A percentile compares a stretch with the other conserved stretches of the same genome.
phyloP scores from a whole-genome alignment of 1,140 invertebrate genomes.

The Drosophila oshimai region DNA sequence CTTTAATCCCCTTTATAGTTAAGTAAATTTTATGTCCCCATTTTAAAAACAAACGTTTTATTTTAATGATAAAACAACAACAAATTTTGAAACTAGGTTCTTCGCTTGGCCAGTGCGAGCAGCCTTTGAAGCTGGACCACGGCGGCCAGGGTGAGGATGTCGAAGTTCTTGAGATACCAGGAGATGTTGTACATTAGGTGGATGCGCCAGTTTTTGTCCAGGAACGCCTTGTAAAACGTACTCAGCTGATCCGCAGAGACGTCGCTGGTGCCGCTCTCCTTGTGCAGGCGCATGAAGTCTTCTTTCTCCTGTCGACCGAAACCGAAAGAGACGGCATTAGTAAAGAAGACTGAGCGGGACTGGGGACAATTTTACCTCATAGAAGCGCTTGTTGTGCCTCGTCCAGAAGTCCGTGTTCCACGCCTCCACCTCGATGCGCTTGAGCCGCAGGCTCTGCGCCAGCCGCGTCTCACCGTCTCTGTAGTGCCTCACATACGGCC shows the following conservation, averaged over 20 bases:
- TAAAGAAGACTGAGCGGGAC: too few species aligned
- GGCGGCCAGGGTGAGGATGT: constrained; percentile 85
- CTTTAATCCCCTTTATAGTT: constrained; percentile 22
- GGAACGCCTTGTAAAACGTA: constrained; percentile 91
- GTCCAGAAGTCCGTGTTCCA: constrained; percentile 94
- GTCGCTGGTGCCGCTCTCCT: constrained; percentile 82
- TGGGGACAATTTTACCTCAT: constrained; percentile 84
- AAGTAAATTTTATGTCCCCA: constrained; percentile 36
- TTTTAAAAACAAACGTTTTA: constrained; percentile 8
- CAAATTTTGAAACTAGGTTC: background rate
- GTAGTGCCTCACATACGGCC: constrained; percentile 87
- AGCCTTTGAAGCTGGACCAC: constrained; percentile 84
- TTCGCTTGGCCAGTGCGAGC: background rate
- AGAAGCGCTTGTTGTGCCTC: constrained; percentile 89
- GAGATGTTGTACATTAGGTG: constrained; percentile 88
- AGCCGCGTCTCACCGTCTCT: constrained; percentile 86
- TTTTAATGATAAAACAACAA: background rate
- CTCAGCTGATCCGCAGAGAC: constrained; percentile 92
- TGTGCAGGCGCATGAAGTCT: constrained; percentile 85
- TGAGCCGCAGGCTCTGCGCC: constrained; percentile 86
- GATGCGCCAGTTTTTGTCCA: constrained; percentile 89
- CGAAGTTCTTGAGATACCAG: constrained; percentile 90
- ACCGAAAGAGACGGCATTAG: constrained; percentile 7
- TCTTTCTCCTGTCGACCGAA: constrained; percentile 86
- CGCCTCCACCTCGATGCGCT: constrained; percentile 87